phyloP scores from a whole-genome alignment of 2,113 vertebrate genomes.

The Arvicanthis niloticus region DNA sequence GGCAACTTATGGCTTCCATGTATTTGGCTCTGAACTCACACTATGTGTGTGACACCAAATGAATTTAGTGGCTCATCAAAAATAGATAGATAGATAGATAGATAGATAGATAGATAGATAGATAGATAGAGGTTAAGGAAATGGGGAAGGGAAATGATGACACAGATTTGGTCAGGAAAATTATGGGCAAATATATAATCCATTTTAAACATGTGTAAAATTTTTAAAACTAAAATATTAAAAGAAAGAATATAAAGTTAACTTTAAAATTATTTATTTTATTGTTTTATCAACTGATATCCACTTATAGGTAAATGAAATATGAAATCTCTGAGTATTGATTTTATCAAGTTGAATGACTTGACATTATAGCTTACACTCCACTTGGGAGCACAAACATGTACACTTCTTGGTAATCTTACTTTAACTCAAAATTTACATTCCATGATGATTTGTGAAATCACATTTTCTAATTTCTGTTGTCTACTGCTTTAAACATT shows the following conservation, averaged over 20 bases:
- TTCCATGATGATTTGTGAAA: neutral
- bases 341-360: neutral
- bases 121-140: neutral
- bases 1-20: neutral
- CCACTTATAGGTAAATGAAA: neutral
- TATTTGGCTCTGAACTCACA: neutral
- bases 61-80: neutral
- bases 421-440: neutral
- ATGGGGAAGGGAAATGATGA: neutral
- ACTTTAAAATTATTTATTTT: neutral
- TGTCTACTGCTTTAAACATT: neutral
- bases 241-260: neutral
- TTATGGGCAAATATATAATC: neutral
- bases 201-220: neutral
- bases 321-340: neutral
- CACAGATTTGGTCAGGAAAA: neutral
- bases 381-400: neutral
- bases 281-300: neutral
- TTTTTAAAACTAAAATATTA: neutral
- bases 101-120: too few relatives aligned
- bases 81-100: neutral
- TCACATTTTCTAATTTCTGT: neutral
- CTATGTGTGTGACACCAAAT: neutral
- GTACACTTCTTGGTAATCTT: neutral
- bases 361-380: accelerated